These are phyloP conservation scores for Aphaenogaster rudis DNA, from an alignment of 1,140 invertebrate genomes.

Conservation along the genomic window DNA sequence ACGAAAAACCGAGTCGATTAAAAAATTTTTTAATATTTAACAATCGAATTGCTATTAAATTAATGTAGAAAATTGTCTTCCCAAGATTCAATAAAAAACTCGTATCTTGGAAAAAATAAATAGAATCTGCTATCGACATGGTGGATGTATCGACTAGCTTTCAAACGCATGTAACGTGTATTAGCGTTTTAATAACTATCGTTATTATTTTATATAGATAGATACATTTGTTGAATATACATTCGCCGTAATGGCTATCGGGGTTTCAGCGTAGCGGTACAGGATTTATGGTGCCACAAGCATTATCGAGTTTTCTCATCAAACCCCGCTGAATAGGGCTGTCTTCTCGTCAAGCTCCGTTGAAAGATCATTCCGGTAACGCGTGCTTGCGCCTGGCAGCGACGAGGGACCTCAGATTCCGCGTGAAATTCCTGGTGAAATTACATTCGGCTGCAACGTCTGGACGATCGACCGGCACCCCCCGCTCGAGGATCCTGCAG, in stretches of 20 bases:
- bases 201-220: neutral
- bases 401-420: neutral
- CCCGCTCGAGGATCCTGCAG: neutral
- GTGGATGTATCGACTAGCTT: neutral
- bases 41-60: neutral
- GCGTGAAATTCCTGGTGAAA: conserved; percentile 23
- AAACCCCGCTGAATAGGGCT: neutral
- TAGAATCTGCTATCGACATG: neutral
- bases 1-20: neutral
- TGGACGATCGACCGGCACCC: neutral
- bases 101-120: neutral
- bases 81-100: neutral
- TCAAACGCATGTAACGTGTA: neutral
- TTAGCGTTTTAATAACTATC: neutral
- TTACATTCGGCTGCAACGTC: neutral
- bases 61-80: neutral
- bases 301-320: conserved; percentile 20
- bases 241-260: too few species aligned
- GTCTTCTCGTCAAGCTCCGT: conserved; percentile 12
- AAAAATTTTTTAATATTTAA: neutral
- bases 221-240: neutral
- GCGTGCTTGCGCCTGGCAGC: neutral
- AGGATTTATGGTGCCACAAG: neutral
- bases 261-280: neutral
- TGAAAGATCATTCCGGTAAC: neutral